Percentiles rank a stretch among this genome's conserved stretches.
phyloP scores from a whole-genome alignment of 23 tunicate genomes.

The Aplidium turbinatum region DNA sequence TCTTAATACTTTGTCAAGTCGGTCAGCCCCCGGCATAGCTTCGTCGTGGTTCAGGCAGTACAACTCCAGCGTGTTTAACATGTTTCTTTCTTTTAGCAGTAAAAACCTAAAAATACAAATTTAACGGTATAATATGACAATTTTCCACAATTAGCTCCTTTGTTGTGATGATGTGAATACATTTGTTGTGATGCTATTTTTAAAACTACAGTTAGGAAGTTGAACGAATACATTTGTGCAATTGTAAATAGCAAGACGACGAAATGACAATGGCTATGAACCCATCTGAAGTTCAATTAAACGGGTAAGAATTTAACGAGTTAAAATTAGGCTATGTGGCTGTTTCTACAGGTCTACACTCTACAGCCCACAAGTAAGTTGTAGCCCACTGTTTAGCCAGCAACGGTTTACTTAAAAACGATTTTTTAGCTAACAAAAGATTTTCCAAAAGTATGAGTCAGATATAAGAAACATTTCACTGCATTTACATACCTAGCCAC shows the following conservation, averaged over 20 bases:
- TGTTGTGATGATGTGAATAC: neutral
- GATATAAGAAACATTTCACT: no score
- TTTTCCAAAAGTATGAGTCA: no score
- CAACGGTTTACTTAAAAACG: no score
- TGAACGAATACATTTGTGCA: neutral
- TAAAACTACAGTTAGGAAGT: neutral
- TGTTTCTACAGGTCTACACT: no score
- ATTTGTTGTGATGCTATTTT: neutral
- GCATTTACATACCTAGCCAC: no score
- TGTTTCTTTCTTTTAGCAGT: conserved; percentile 89
- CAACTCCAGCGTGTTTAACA: conserved; percentile 68
- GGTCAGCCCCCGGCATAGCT: conserved; percentile 82
- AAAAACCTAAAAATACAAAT: conserved; percentile 52
- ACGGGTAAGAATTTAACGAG: no score
- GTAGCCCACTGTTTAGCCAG: no score
- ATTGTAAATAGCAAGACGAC: neutral
- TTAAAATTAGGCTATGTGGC: no score
- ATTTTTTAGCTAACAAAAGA: no score
- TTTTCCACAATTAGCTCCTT: neutral
- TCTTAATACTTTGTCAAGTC: conserved; percentile 70
- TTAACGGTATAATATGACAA: neutral
- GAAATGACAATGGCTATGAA: neutral
- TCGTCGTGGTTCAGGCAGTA: conserved; percentile 58
- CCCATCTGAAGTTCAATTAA: no score
- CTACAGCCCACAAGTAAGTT: no score